Evolutionary conservation across 2,113 vertebrate species (phyloP).

Genomic region (Butastur rufipennis): DNA sequence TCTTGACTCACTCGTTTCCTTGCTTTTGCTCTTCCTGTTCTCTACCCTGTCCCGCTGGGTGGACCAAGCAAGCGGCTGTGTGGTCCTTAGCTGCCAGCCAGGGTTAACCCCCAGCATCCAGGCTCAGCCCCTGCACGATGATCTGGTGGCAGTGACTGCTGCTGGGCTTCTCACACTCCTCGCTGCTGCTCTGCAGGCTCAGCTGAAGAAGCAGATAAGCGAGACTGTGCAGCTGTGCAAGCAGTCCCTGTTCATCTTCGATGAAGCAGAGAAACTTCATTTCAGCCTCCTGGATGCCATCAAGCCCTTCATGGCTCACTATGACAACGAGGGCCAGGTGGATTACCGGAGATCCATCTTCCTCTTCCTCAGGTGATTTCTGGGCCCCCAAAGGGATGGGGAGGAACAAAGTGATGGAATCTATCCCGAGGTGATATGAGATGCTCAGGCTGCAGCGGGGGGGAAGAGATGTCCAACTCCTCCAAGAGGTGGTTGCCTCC

Average conservation of each 20-base stretch:
- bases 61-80: not conserved
- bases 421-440: not conserved
- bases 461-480: not conserved
- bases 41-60: rapidly evolving
- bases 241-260: conserved; percentile 91
- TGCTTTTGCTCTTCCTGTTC: not conserved
- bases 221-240: conserved; percentile 78
- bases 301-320: conserved; percentile 79
- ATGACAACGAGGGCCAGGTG: conserved; percentile 46
- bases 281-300: conserved; percentile 85
- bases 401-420: not conserved
- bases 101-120: too few relatives aligned
- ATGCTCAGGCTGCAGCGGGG: not conserved
- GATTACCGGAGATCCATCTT: conserved; percentile 81
- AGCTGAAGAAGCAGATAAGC: conserved; percentile 79
- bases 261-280: conserved; percentile 93
- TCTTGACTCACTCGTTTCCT: rapidly evolving
- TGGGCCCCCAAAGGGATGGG: not conserved
- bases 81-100: not conserved
- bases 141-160: not conserved
- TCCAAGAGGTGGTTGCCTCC: not conserved
- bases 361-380: conserved; percentile 90
- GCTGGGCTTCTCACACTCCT: not conserved
- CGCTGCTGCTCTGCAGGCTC: conserved; percentile 68
- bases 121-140: not conserved